phyloP scores from a whole-genome alignment of 1,140 invertebrate species.

The Neuroterus valhalla region DNA sequence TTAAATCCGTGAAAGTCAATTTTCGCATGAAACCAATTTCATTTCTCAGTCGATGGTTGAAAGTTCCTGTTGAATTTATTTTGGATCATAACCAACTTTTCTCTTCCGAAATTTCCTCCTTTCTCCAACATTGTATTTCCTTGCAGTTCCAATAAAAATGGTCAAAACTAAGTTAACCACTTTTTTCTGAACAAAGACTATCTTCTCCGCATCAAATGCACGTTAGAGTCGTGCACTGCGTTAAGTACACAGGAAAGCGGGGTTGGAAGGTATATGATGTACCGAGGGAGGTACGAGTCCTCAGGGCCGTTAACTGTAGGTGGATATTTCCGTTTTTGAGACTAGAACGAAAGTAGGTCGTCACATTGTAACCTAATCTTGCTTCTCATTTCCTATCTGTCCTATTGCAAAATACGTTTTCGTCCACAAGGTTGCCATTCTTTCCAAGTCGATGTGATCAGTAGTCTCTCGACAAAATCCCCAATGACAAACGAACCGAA shows the following conservation, averaged over 20 bases:
- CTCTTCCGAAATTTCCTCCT: not conserved
- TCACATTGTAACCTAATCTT: constrained; percentile 1
- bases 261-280: constrained; percentile 21
- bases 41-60: too few relatives aligned
- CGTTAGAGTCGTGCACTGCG: constrained; percentile 11
- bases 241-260: constrained; percentile 19
- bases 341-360: constrained; percentile 16
- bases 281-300: constrained; percentile 19
- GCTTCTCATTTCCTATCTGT: constrained; percentile 15
- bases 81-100: not conserved
- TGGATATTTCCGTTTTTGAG: constrained; percentile 27
- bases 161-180: not conserved
- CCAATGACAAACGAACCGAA: constrained; percentile 27
- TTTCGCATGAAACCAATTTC: too few relatives aligned
- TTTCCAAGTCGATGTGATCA: not conserved
- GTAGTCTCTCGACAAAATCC: constrained; percentile 6
- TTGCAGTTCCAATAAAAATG: not conserved
- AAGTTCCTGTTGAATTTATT: not conserved
- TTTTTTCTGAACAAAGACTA: not conserved
- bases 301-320: constrained; percentile 15
- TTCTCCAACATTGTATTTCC: not conserved
- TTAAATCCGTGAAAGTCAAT: too few relatives aligned
- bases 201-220: constrained; percentile 19
- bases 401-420: constrained; percentile 13
- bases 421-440: not conserved